Percentiles rank a stretch among this genome's conserved stretches.
These are phyloP conservation scores for Clostera curtula DNA, from an alignment of 2,888 invertebrate genomes.

Conservation along the genomic window DNA sequence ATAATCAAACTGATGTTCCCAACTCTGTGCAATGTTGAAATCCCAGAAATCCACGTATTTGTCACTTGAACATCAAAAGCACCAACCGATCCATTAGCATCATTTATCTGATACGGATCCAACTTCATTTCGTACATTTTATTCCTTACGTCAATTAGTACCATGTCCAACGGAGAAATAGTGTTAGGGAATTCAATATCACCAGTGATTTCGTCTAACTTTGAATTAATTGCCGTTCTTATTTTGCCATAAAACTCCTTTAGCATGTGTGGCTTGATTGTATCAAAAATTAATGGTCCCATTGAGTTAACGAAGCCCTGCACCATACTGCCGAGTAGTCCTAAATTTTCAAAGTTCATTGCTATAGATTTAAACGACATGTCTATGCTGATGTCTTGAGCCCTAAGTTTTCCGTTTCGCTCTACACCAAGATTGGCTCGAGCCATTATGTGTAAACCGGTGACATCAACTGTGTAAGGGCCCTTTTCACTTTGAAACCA, in stretches of 20 bases:
- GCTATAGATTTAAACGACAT: conserved; percentile 83
- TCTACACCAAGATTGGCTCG: conserved; percentile 82
- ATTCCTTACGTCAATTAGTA: conserved; percentile 83
- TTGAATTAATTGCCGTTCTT: conserved; percentile 82
- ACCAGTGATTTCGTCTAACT: conserved; percentile 80
- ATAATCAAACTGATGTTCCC: conserved; percentile 84
- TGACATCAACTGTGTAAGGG: conserved; percentile 84
- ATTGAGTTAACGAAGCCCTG: conserved; percentile 88
- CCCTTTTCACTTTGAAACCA: conserved; percentile 82
- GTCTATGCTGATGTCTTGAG: conserved; percentile 87
- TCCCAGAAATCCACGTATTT: conserved; percentile 86
- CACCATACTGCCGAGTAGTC: conserved; percentile 80
- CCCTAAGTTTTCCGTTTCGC: conserved; percentile 82
- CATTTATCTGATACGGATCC: conserved; percentile 85
- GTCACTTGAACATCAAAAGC: conserved; percentile 79
- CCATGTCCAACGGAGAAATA: conserved; percentile 89
- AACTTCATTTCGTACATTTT: conserved; percentile 78
- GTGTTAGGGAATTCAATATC: conserved; percentile 87
- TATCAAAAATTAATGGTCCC: conserved; percentile 89
- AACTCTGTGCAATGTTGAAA: conserved; percentile 87
- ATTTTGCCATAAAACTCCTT: conserved; percentile 85
- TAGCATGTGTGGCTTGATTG: conserved; percentile 89
- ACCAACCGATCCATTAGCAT: conserved; percentile 82
- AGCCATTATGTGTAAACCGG: conserved; percentile 80
- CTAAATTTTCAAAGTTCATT: conserved; percentile 88